Evolutionary conservation across 1,140 invertebrate species (phyloP).

Genomic region (Calliphora vicina): DNA sequence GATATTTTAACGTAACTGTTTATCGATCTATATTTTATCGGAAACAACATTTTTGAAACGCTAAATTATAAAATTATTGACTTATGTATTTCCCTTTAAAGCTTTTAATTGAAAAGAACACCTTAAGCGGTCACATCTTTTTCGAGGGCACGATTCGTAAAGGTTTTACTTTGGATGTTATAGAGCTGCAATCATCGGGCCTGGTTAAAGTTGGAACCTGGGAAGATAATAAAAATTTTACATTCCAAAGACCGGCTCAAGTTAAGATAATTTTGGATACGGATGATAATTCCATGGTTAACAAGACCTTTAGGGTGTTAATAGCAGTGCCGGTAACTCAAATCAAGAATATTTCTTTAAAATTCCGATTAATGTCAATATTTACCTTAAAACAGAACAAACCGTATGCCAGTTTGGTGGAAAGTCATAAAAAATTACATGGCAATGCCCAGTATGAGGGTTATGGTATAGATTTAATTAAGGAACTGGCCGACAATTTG

Average conservation of each 20-base stretch:
- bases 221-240: constrained; percentile 66
- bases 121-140: constrained; percentile 81
- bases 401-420: constrained; percentile 86
- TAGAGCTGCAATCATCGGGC: constrained; percentile 75
- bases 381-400: constrained; percentile 67
- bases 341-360: not conserved
- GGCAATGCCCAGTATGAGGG: constrained; percentile 86
- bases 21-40: no score
- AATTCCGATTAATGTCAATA: constrained; percentile 34
- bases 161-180: constrained; percentile 80
- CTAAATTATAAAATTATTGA: no score
- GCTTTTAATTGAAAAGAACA: constrained; percentile 52
- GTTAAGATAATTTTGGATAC: constrained; percentile 45
- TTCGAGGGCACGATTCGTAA: constrained; percentile 86
- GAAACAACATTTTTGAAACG: no score
- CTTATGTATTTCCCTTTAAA: constrained; percentile 32
- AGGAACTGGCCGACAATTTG: constrained; percentile 75
- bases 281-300: constrained; percentile 71
- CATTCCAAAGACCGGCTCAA: constrained; percentile 50
- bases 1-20: no score
- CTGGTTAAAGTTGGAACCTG: constrained; percentile 78
- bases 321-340: constrained; percentile 74
- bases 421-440: constrained; percentile 71
- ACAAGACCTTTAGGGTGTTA: constrained; percentile 84
- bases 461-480: constrained; percentile 82